Base-by-base conservation (phyloP, 2,888 invertebrate species). In the Euplagia quadripunctaria region DNA sequence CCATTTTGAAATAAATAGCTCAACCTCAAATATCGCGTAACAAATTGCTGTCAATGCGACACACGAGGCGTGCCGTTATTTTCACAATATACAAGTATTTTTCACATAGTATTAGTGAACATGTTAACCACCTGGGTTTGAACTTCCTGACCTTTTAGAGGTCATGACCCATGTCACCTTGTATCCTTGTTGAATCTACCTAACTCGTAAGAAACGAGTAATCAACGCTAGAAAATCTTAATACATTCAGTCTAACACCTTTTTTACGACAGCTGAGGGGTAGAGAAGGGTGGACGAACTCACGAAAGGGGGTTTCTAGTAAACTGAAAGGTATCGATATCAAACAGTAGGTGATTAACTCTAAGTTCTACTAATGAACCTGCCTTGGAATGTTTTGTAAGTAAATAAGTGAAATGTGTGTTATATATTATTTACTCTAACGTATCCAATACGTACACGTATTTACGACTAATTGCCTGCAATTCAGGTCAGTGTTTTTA, bases 111-210 rank as follows among this genome's bases (percentile, higher is more conserved):
- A 69, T 73, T 67, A 70, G 63, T 75, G n/a, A 64, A 61, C 31
- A 49, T 31, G 31, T 9, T 31, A 49, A 66, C 49, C 46, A 65
- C 46, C 63, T 7, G 12, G 63, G 20, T 43, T 31, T 69, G 71
- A 74, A 69, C 68, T 68, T 64, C 14, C 20, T 69, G 74, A 74
- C 68, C 68, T 41, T 52, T 20, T 20, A 58, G 61, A 31, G 73
- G 69, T 75, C 72, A 65, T 55, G 85, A 85, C 81, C 79, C 69
- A 41, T 71, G 81, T 79, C 77, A 84, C 78, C 79, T 79, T 67
- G 61, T 69, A 77, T 75, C 81, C 73, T 31, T 31, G 31, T 77
- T 84, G 76, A 84, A 79, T 70, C 68, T 42, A 61, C n/a, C 51
- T 63, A 68, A 71, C 55, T 43, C 31, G 31, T 31, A 31, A 31